phyloP scores from a whole-genome alignment of 2,888 invertebrate species.

The Octonoba sinensis region DNA sequence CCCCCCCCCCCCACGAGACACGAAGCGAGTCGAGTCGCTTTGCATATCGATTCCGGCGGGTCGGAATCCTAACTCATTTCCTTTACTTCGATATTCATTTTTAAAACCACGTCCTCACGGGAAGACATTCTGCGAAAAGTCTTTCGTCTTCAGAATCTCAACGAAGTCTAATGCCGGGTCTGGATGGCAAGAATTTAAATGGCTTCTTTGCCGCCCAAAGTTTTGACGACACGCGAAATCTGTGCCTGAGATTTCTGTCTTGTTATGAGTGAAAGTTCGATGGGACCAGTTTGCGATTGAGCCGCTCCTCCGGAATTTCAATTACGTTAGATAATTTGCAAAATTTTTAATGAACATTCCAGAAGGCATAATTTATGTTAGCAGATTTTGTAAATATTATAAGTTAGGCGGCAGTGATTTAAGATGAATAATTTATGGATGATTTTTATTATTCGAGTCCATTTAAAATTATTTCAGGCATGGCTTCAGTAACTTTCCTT shows the following conservation, averaged over 20 bases:
- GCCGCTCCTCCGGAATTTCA: too few species aligned
- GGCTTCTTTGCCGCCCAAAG: slow-evolving; percentile 40
- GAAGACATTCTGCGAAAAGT: not conserved
- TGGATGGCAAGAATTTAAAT: slow-evolving; percentile 57
- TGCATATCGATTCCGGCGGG: slow-evolving; percentile 59
- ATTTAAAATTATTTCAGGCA: too few species aligned
- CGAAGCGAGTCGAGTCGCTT: slow-evolving; percentile 28
- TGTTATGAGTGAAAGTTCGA: slow-evolving; percentile 34
- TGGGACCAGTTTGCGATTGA: too few species aligned
- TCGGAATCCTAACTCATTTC: slow-evolving; percentile 57
- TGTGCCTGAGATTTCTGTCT: slow-evolving; percentile 8
- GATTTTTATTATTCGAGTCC: too few species aligned
- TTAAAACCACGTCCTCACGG: slow-evolving; percentile 50
- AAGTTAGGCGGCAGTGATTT: too few species aligned
- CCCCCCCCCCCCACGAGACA: slow-evolving; percentile 13
- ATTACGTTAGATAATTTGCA: too few species aligned
- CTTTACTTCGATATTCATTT: slow-evolving; percentile 63
- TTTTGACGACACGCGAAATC: slow-evolving; percentile 55
- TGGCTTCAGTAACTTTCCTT: too few species aligned
- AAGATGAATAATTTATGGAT: too few species aligned
- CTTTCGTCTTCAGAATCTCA: slow-evolving; percentile 49
- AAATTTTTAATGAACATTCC: too few species aligned
- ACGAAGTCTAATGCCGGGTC: slow-evolving; percentile 47
- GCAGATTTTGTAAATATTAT: too few species aligned
- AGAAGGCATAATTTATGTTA: too few species aligned